Evolutionary conservation across 2,888 invertebrate genomes (phyloP).

Genomic region (Hirtodrosophila duncani): DNA sequence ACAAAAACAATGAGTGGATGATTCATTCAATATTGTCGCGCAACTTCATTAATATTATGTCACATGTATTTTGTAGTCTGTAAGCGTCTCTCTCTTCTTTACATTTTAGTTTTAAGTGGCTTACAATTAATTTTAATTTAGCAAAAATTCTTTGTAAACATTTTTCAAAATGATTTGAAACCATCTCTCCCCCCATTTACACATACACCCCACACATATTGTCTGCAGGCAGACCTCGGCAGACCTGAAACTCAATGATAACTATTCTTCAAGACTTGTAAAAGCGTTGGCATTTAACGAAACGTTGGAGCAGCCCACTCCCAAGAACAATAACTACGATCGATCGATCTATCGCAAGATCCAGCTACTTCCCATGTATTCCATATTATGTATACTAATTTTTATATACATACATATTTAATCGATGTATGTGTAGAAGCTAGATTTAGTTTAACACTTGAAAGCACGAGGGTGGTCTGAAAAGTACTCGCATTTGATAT

Average conservation of each 20-base stretch:
- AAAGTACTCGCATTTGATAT: too few relatives aligned
- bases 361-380: conserved; percentile 46
- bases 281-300: conserved; percentile 59
- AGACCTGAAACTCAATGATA: conserved; percentile 49
- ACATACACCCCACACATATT: conserved; percentile 14
- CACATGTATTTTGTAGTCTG: conserved; percentile 12
- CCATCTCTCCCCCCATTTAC: conserved; percentile 3
- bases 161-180: conserved; percentile 28
- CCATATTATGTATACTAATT: conserved; percentile 37
- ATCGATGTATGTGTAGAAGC: too few relatives aligned
- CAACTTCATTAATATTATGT: conserved; percentile 15
- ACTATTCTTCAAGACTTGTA: conserved; percentile 45
- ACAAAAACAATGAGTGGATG: too few relatives aligned
- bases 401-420: conserved; percentile 18
- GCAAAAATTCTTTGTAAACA: conserved; percentile 64
- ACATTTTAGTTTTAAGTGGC: conserved; percentile 39
- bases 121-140: conserved; percentile 61
- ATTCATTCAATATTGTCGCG: too few relatives aligned
- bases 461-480: too few relatives aligned
- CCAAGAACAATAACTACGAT: conserved; percentile 8
- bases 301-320: too few relatives aligned
- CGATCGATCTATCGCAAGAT: neutral
- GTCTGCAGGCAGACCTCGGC: conserved; percentile 68
- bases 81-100: conserved; percentile 32
- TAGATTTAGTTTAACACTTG: too few relatives aligned